These are phyloP conservation scores for Heliconius hewitsoni DNA, from an alignment of 1,140 invertebrate species.

Conservation along the genomic window DNA sequence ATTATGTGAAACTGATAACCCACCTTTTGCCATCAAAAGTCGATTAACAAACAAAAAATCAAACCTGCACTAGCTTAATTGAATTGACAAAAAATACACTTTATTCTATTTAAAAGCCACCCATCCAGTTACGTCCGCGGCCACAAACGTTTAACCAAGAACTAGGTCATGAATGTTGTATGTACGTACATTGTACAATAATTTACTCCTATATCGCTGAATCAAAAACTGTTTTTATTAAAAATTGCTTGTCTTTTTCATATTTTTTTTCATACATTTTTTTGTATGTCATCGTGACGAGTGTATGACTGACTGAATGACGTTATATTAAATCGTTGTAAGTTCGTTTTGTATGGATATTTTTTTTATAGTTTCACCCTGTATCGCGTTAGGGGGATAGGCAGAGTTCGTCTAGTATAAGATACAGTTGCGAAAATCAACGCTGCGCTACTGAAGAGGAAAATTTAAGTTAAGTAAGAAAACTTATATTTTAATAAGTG, in stretches of 20 bases:
- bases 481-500: no score
- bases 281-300: background rate
- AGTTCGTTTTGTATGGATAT: no score
- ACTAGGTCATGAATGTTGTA: background rate
- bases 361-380: no score
- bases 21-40: no score
- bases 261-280: background rate
- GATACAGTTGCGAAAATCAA: no score
- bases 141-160: constrained; percentile 2
- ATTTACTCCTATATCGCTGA: constrained; percentile 5
- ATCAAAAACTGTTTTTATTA: background rate
- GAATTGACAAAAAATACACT: constrained; percentile 2
- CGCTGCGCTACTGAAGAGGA: no score
- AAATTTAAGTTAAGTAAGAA: no score
- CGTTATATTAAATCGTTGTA: no score
- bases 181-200: background rate
- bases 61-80: background rate
- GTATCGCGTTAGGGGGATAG: no score
- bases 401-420: no score
- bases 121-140: background rate
- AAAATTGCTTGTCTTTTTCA: background rate
- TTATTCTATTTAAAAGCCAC: constrained; percentile 2
- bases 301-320: background rate
- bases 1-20: no score
- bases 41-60: background rate